Evolutionary conservation across 1,140 invertebrate species (phyloP).

Genomic region (Euura saliciscinereae): DNA sequence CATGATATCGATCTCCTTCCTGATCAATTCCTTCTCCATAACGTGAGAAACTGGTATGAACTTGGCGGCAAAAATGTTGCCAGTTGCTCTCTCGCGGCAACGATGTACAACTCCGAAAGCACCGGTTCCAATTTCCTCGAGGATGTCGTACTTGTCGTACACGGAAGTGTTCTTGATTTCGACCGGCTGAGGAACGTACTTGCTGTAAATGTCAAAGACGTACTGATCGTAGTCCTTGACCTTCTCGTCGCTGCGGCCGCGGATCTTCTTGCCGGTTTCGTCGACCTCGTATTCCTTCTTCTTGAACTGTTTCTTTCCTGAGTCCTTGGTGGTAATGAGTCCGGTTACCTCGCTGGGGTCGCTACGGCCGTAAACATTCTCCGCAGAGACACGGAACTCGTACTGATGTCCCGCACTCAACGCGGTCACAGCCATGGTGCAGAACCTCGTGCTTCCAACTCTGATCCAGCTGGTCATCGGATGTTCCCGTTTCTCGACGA

Average conservation of each 20-base stretch:
- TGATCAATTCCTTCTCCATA: slow-evolving; percentile 95
- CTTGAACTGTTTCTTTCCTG: slow-evolving; percentile 78
- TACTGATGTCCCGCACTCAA: slow-evolving; percentile 92
- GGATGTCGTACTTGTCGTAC: slow-evolving; percentile 97
- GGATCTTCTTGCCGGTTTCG: slow-evolving; percentile 89
- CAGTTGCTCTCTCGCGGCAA: slow-evolving; percentile 93
- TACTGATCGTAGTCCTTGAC: slow-evolving; percentile 97
- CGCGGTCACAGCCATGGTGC: slow-evolving; percentile 87
- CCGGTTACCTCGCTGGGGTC: slow-evolving; percentile 87
- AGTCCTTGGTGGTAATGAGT: slow-evolving; percentile 82
- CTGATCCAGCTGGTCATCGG: slow-evolving; percentile 95
- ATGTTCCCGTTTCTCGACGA: slow-evolving; percentile 93
- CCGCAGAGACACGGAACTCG: slow-evolving; percentile 94
- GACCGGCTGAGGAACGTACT: slow-evolving; percentile 95
- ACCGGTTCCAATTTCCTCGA: slow-evolving; percentile 98
- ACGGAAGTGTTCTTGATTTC: slow-evolving; percentile 94
- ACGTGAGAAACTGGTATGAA: slow-evolving; percentile 96
- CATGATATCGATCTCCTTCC: slow-evolving; percentile 99
- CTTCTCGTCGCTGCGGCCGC: slow-evolving; percentile 87
- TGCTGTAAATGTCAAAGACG: slow-evolving; percentile 97
- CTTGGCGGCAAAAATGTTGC: slow-evolving; percentile 98
- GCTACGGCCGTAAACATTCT: slow-evolving; percentile 96
- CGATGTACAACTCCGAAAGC: slow-evolving; percentile 99
- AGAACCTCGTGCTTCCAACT: slow-evolving; percentile 92
- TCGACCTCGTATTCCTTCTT: slow-evolving; percentile 86